phyloP scores from a whole-genome alignment of 2,797 vertebrate genomes.

The Megalops cyprinoides region DNA sequence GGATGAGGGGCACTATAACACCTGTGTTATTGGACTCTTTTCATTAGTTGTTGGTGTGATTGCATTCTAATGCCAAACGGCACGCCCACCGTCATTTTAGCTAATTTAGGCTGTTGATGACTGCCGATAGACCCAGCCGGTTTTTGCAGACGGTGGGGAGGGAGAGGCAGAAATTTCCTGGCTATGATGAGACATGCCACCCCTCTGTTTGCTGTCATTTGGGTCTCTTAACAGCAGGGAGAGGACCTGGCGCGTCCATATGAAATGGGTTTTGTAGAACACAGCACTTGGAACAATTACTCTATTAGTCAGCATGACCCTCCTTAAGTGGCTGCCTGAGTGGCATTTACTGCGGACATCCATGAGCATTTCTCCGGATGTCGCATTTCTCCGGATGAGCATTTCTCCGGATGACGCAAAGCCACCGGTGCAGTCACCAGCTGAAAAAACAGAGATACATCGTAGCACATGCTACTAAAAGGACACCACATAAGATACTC shows the following conservation, averaged over 20 bases:
- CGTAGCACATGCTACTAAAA: no score
- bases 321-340: background rate
- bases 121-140: background rate
- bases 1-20: background rate
- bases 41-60: background rate
- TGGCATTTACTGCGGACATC: background rate
- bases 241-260: no score
- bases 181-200: background rate
- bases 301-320: background rate
- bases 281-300: background rate
- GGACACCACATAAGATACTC: no score
- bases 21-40: background rate
- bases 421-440: background rate
- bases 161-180: background rate
- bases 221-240: background rate
- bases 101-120: background rate
- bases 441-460: background rate
- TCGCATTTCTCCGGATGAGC: background rate
- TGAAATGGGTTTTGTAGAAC: background rate
- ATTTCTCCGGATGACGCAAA: background rate
- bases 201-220: background rate
- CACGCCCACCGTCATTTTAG: background rate
- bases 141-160: no score
- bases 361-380: background rate
- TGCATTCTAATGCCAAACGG: background rate